A percentile compares a stretch with the other conserved stretches of the same genome.
Evolutionary conservation across 1,140 invertebrate species (phyloP).

Genomic region (Wasmannia auropunctata): DNA sequence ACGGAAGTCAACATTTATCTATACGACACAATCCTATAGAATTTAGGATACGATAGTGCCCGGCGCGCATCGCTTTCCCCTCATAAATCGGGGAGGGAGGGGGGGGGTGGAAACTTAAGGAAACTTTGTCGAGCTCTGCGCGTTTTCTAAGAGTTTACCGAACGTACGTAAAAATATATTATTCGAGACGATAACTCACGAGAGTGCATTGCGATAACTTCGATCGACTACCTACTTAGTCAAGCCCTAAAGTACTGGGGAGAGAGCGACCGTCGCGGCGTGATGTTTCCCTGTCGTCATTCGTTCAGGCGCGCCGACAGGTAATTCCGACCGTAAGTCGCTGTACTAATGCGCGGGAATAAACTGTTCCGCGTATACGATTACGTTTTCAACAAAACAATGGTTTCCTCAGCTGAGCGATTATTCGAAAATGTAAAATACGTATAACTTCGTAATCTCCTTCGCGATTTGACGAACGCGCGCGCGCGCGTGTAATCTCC

Average conservation of each 20-base stretch:
- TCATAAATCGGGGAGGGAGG: not conserved
- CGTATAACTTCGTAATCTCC: not conserved
- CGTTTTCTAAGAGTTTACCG: not conserved
- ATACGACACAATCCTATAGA: not conserved
- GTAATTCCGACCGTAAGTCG: conserved; percentile 23
- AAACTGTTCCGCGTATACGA: conserved; percentile 19
- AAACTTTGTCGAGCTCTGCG: not conserved
- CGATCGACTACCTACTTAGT: not conserved
- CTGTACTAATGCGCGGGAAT: not conserved
- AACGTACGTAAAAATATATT: conserved; percentile 12
- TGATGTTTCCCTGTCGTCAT: conserved; percentile 40
- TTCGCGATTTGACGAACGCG: not conserved
- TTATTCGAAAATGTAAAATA: not conserved
- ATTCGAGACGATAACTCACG: not conserved
- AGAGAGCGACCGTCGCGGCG: not conserved
- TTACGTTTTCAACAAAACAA: conserved; percentile 8
- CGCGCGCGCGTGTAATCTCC: not conserved
- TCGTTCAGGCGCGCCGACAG: conserved; percentile 22
- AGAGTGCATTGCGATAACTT: conserved; percentile 23
- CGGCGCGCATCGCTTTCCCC: not conserved
- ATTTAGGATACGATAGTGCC: not conserved
- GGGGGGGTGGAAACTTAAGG: no score
- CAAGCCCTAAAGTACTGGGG: not conserved
- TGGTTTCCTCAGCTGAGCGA: not conserved
- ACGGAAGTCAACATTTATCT: not conserved